Percentiles rank a stretch among this genome's conserved stretches.
phyloP scores from a whole-genome alignment of 2,113 vertebrate genomes.

The Sprattus sprattus region DNA sequence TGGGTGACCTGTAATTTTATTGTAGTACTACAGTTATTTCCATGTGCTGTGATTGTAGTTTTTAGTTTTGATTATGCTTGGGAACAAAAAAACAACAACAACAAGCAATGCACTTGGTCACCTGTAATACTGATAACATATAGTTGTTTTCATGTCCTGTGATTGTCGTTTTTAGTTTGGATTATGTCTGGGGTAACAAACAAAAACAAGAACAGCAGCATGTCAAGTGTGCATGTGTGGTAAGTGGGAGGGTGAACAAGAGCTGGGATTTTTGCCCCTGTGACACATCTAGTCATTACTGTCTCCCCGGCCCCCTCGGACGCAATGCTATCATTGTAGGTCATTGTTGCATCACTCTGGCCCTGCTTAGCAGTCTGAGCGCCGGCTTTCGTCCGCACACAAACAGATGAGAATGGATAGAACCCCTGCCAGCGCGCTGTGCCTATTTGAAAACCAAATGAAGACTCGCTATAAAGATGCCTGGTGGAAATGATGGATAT shows the following conservation, averaged over 20 bases:
- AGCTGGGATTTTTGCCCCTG: not conserved
- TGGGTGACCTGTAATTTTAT: no score
- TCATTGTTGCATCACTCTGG: slow-evolving; percentile 3
- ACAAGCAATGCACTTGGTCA: not conserved
- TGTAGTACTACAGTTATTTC: no score
- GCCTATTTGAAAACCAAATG: not conserved
- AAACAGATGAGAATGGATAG: not conserved
- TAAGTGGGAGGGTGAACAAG: not conserved
- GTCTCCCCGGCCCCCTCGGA: not conserved
- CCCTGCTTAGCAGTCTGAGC: slow-evolving; percentile 1
- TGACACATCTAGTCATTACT: not conserved
- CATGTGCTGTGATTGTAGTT: no score
- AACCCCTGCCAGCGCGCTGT: not conserved
- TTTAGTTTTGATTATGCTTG: no score
- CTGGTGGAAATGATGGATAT: slow-evolving; percentile 1
- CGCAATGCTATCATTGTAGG: not conserved
- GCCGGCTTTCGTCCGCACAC: not conserved
- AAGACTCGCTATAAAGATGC: not conserved
- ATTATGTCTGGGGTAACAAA: not conserved
- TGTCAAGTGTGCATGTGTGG: not conserved
- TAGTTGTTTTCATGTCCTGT: no score
- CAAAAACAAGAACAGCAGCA: not conserved
- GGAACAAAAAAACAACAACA: not conserved
- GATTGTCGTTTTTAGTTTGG: no score
- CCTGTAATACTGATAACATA: no score